Conservation (phyloP, 2,113 vertebrate species). For the Beaufortia kweichowensis region DNA sequence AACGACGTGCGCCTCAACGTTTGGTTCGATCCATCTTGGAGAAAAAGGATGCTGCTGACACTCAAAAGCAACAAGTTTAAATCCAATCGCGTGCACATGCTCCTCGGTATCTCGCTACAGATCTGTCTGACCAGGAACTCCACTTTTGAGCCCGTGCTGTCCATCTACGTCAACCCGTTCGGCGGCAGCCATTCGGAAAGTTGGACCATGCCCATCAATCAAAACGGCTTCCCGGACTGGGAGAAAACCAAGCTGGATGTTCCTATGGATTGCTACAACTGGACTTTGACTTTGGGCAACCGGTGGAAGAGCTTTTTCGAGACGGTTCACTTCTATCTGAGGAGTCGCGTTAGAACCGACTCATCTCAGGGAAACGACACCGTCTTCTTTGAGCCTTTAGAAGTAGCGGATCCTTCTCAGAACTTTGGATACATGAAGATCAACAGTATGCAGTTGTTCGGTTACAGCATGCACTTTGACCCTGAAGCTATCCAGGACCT, state of each 20-base stretch:
- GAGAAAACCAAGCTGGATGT: slow-evolving; percentile 89
- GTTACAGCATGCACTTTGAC: slow-evolving; percentile 97
- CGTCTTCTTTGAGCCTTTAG: slow-evolving; percentile 81
- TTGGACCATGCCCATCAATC: slow-evolving; percentile 93
- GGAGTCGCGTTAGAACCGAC: slow-evolving; percentile 86
- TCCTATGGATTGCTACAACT: slow-evolving; percentile 93
- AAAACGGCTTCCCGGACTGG: slow-evolving; percentile 92
- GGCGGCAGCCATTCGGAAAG: slow-evolving; percentile 98
- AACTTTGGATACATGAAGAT: slow-evolving; percentile 95
- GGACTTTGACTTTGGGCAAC: slow-evolving; percentile 93
- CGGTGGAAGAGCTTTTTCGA: slow-evolving; percentile 98
- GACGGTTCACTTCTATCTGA: slow-evolving; percentile 94
- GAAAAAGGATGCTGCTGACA: slow-evolving; percentile 95
- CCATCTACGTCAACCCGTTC: slow-evolving; percentile 95
- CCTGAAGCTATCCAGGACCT: slow-evolving; percentile 94
- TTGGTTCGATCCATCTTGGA: slow-evolving; percentile 97
- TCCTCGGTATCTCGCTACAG: slow-evolving; percentile 88
- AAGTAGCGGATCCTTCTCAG: slow-evolving; percentile 82
- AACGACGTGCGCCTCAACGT: slow-evolving; percentile 91
- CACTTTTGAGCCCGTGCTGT: slow-evolving; percentile 89
- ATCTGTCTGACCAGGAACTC: slow-evolving; percentile 97
- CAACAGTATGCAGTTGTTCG: slow-evolving; percentile 92
- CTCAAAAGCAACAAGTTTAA: slow-evolving; percentile 97
- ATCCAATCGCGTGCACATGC: slow-evolving; percentile 88
- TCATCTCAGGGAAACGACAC: slow-evolving; percentile 78